Base-by-base conservation (phyloP, 2,888 invertebrate genomes). In the Mythimna albipuncta region DNA sequence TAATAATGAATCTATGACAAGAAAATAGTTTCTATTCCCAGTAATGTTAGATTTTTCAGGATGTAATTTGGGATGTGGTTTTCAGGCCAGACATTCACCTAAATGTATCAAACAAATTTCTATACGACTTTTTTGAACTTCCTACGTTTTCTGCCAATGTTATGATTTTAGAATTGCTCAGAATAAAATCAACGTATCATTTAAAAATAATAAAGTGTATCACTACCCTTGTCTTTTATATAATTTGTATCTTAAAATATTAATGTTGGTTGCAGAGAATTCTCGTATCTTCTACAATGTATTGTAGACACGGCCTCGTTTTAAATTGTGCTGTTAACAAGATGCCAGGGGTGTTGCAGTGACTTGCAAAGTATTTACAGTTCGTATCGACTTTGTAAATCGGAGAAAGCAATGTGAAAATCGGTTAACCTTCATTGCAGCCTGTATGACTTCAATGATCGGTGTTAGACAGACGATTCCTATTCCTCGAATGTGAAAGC, bases 241-340 rank as follows among this genome's bases (percentile, higher is more conserved):
- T 65, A 52, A 70, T 52, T 73, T 78, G 41, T 66, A 64, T 78
- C 72, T 72, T 68, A 75, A 75, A 82, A 75, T 83, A 83, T 57
- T 64, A 13, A 59, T 41, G 52, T 72, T 16, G 11, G 52, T 26
- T 63, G 73, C 32, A 11, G 64, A 59, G 62, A 75, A 58, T 70
- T 74, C 63, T 75, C 64, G 77, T 72, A 77, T 73, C 61, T 80
- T 84, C 69, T 68, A 72, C 66, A 70, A 79, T 75, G 62, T 70
- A 80, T 78, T 11, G 64, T 26, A 44, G 47, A 52, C 63, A 54
- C 71, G 85, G 66, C 78, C 85, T 85, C 65, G 58, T 85, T 85
- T 77, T 68, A 73, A 78, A 80, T 76, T 70, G 71, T 76, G 32
- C 19, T 64, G 68, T 50, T 71, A 77, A 75, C 69, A 69, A 69